Percentiles rank a stretch among this genome's conserved stretches.
Evolutionary conservation across 2,888 invertebrate species (phyloP).

Genomic region (Cremastinae sp.): DNA sequence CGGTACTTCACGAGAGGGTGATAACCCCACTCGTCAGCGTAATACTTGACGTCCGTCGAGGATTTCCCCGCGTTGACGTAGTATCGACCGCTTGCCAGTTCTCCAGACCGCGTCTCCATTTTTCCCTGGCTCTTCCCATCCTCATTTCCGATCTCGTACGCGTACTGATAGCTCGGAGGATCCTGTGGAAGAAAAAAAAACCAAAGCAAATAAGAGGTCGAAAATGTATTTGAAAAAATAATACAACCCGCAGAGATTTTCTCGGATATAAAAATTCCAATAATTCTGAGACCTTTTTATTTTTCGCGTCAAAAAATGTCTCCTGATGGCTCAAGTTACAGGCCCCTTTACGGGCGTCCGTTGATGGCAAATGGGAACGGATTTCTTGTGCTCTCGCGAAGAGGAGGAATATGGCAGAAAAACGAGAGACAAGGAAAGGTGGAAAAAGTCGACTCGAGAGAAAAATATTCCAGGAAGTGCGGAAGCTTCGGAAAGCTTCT

Average conservation of each 20-base stretch:
- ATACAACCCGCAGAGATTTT: too few species aligned
- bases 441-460: constrained; percentile 26
- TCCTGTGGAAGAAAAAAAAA: constrained; percentile 59
- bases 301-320: too few species aligned
- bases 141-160: constrained; percentile 68
- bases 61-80: constrained; percentile 69
- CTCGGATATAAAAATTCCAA: too few species aligned
- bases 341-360: constrained; percentile 40
- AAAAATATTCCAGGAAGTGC: constrained; percentile 42
- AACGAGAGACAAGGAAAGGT: constrained; percentile 1
- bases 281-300: too few species aligned
- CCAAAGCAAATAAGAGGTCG: constrained; percentile 5
- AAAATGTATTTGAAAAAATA: neutral
- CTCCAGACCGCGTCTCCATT: constrained; percentile 67
- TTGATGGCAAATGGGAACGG: constrained; percentile 58
- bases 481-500: constrained; percentile 52
- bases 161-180: constrained; percentile 68
- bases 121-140: constrained; percentile 67
- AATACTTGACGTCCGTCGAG: constrained; percentile 82
- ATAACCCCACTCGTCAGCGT: constrained; percentile 85
- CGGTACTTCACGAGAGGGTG: constrained; percentile 84
- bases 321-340: too few species aligned
- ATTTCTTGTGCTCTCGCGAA: constrained; percentile 51
- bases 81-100: constrained; percentile 70
- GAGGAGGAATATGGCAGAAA: constrained; percentile 7